Percentiles rank a stretch among this genome's conserved stretches.
Evolutionary conservation across 1,140 invertebrate species (phyloP).

Genomic region (Zaprionus nigranus): DNA sequence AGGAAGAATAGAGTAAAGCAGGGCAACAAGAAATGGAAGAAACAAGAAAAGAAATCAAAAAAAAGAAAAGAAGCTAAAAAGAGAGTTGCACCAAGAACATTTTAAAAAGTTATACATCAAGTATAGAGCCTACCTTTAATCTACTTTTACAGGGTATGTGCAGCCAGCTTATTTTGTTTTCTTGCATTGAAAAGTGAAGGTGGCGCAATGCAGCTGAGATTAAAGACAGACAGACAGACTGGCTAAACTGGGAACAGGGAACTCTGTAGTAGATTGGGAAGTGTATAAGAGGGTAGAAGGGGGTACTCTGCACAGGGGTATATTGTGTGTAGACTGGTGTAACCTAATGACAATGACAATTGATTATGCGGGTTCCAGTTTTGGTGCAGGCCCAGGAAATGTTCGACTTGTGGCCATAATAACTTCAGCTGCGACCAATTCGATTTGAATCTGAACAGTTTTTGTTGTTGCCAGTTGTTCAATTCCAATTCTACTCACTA

Average conservation of each 20-base stretch:
- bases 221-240: slow-evolving; percentile 15
- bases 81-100: not conserved
- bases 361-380: slow-evolving; percentile 56
- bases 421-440: slow-evolving; percentile 52
- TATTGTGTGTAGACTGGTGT: slow-evolving; percentile 12
- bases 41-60: not conserved
- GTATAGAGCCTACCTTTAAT: no score
- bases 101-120: not conserved
- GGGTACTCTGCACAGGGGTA: not conserved
- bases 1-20: no score
- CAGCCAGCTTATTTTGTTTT: slow-evolving; percentile 9
- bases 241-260: not conserved
- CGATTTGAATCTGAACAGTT: slow-evolving; percentile 51
- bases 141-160: slow-evolving; percentile 6
- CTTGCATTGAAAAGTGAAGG: slow-evolving; percentile 64
- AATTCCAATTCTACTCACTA: slow-evolving; percentile 64
- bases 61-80: not conserved
- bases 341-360: slow-evolving; percentile 77
- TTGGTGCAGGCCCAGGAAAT: slow-evolving; percentile 62
- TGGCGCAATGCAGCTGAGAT: slow-evolving; percentile 52
- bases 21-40: not conserved
- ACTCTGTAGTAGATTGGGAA: not conserved
- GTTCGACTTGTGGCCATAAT: slow-evolving; percentile 63
- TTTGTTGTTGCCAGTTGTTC: slow-evolving; percentile 37
- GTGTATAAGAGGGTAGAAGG: not conserved